Base-by-base conservation (phyloP, 2,113 vertebrate genomes). In the Mesitornis unicolor region DNA sequence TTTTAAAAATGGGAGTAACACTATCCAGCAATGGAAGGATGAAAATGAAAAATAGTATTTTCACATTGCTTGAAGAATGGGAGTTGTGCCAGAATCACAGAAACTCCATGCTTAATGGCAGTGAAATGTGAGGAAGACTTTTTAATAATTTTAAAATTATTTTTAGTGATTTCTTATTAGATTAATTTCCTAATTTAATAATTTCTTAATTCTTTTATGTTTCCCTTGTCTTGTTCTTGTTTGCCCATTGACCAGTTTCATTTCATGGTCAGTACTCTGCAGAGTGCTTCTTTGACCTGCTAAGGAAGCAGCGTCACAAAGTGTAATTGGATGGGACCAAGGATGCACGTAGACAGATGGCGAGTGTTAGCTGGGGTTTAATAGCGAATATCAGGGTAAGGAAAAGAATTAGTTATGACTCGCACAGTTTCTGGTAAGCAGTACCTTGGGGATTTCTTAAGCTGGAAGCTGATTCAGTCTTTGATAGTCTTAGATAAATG, bases 51-150 rank as follows among this genome's bases (percentile, higher is more conserved):
- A 81, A 16, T 0, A 84, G 4, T 7, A 5, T 81, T 77, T 78
- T 42, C 9, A 5, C 10, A 17, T 50, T 43, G 9, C 25, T 53
- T 42, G 69, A 45, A n/a, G 25, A 77, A 65, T 17, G 28, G 2
- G 81, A 64, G 64, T 82, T 81, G 13, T 77, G 71, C 4, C 9
- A 68, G 10, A 53, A 36, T 2, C 33, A 33, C 9, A 71, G 29
- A 70, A 75, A 7, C 3, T 1, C 7, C 15, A 48, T 7, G 3
- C 1, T 16, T 54, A 31, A 42, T 13, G 2, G 6, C 14, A 76
- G 31, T 20, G 6, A 57, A 87, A 71, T 43, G 0, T 43, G 3
- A 87, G 8, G 31, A 3, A 2, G 16, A 33, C 1, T 2, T 17
- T 29, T 45, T 13, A 18, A 33, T 22, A 3, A 20, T 69, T 81